Conservation (phyloP, 2,888 invertebrate genomes). For the Hipparchia sbordonii region DNA sequence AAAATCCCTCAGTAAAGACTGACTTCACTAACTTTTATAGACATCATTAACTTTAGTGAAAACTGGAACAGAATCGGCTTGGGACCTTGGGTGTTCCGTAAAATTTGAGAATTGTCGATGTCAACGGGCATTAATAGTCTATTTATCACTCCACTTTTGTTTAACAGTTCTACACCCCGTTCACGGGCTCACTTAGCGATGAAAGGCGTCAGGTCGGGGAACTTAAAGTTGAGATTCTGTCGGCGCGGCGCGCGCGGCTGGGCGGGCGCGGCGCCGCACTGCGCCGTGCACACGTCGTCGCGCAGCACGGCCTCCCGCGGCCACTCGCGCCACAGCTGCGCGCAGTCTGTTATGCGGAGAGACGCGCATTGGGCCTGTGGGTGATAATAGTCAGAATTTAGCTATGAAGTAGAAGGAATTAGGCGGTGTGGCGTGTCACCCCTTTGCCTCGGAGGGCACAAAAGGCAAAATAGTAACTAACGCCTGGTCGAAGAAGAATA, state of each 20-base stretch:
- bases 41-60: too few species aligned
- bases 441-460: too few species aligned
- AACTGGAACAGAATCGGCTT: too few species aligned
- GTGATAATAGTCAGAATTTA: neutral
- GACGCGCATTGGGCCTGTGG: slow-evolving; percentile 93
- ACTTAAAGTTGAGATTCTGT: slow-evolving; percentile 85
- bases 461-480: too few species aligned
- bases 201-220: slow-evolving; percentile 90
- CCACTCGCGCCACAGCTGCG: slow-evolving; percentile 91
- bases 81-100: too few species aligned
- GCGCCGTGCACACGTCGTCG: slow-evolving; percentile 95
- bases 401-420: neutral
- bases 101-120: neutral
- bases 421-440: too few species aligned
- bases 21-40: too few species aligned
- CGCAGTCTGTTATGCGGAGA: slow-evolving; percentile 93
- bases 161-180: neutral
- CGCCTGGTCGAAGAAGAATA: too few species aligned
- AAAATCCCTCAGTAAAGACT: too few species aligned
- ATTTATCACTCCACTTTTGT: neutral
- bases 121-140: neutral
- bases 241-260: slow-evolving; percentile 59
- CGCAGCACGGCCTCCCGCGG: slow-evolving; percentile 90
- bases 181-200: slow-evolving; percentile 77
- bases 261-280: slow-evolving; percentile 88